phyloP scores from a whole-genome alignment of 2,888 invertebrate genomes.

The Bembecia ichneumoniformis region DNA sequence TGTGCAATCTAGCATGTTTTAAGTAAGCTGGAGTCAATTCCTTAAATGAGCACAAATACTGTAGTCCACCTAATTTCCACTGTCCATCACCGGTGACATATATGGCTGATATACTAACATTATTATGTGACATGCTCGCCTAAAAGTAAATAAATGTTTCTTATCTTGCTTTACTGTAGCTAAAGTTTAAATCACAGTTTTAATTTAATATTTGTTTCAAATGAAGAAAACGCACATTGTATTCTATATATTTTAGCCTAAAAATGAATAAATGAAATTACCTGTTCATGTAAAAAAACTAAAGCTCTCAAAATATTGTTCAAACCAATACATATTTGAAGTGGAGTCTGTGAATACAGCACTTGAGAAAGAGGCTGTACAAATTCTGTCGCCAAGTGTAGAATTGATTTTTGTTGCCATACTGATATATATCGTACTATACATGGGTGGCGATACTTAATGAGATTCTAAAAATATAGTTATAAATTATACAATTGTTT shows the following conservation, averaged over 20 bases:
- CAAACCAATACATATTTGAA: slow-evolving; percentile 89
- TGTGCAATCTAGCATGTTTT: slow-evolving; percentile 76
- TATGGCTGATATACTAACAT: slow-evolving; percentile 83
- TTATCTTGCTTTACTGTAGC: no score
- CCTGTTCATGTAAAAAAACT: slow-evolving; percentile 86
- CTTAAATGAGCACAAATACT: slow-evolving; percentile 80
- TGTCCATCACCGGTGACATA: slow-evolving; percentile 87
- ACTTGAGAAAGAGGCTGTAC: slow-evolving; percentile 81
- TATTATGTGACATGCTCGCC: slow-evolving; percentile 86
- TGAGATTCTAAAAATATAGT: slow-evolving; percentile 79
- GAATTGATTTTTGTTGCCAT: slow-evolving; percentile 82
- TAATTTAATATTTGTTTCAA: no score
- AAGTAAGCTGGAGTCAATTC: slow-evolving; percentile 78
- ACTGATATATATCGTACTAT: slow-evolving; percentile 87
- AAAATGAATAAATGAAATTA: slow-evolving; percentile 22
- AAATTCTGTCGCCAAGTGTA: slow-evolving; percentile 86
- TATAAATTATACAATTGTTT: neutral
- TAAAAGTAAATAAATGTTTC: slow-evolving; percentile 29
- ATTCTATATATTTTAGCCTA: no score
- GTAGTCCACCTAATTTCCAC: slow-evolving; percentile 91
- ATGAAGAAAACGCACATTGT: no score
- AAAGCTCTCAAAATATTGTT: slow-evolving; percentile 85
- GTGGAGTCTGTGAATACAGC: slow-evolving; percentile 76
- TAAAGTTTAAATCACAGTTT: no score
- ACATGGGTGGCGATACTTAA: slow-evolving; percentile 88